Evolutionary conservation across 2,113 vertebrate species (phyloP), one percentile per base, ranked within the genome.

Genomic region (Caloenas nicobarica): DNA sequence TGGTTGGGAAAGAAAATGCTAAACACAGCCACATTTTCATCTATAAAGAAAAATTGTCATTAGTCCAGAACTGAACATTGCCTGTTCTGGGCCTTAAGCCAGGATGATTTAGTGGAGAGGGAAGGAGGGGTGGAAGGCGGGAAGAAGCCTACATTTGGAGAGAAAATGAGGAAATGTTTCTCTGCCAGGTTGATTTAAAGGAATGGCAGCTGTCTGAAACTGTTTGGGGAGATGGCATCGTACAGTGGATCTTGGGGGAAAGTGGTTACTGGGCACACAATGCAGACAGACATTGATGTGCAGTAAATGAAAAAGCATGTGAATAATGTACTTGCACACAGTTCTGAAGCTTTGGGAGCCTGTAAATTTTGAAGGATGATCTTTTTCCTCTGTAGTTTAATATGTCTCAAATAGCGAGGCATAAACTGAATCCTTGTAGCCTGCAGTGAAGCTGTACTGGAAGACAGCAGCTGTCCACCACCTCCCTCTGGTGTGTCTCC

Each of bases 131-230:
- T 33, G 34, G 10, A 21, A 28, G 28, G 44, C 87, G 34, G 18
- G 48, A 87, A 25, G 22, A 11, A 93, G 34, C 7, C 24, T 89
- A 8, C 17, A 11, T 84, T 85, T 89, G 69, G 61, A 91, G 48
- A 70, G 21, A 25, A 36, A 58, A 36, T 33, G 48, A 87, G 48
- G 48, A 87, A 90, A 89, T 44, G 8, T 61, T 92, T 95, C 65
- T 69, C 65, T 82, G 86, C 44, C 91, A 94, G 38, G 70, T 85
- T 92, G 78, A 95, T 91, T 93, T 96, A 94, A 95, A 89, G 87
- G 79, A 76, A 87, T 57, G 48, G 33, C 77, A 95, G 65, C 56
- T 93, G 53, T 50, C 65, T 76, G 57, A 83, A 81, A 70, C 56
- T 81, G 65, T n/a, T 64, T 42, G 73, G 44, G n/a, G 53, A 81